Base-by-base conservation (phyloP, 2,113 vertebrate species). In the Ageneiosus marmoratus region DNA sequence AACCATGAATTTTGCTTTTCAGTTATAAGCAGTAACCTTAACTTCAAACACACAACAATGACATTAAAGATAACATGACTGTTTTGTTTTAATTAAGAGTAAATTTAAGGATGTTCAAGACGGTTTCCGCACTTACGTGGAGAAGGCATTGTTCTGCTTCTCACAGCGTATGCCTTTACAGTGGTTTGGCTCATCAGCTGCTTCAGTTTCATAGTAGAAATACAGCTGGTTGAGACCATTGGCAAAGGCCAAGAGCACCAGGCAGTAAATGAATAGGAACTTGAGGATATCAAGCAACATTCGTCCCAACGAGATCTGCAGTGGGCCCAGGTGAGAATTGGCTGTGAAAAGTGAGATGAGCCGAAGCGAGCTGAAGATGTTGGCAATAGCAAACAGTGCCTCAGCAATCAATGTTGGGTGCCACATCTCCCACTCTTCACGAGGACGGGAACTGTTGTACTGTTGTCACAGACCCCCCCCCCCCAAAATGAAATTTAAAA, bases 111-210 rank as follows among this genome's bases (percentile, higher is more conserved):
- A 50, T 27, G 44, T 8, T 11, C n/a, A 51, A 37, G 7, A 50
- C 0, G 9, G 15, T 69, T 67, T 69, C 1, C 24, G 51, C 51
- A 86, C 89, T 89, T 77, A 90, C 89, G 96, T 93, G 94, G 96
- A 93, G 95, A 90, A 90, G 72, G 89, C 89, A 51, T 90, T 90
- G 83, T 90, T 90, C 73, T 90, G 89, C 81, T 80, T 96, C 92
- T 96, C 95, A 90, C 96, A 97, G 81, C 96, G 95, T 88, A 97
- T 97, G 87, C 96, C 96, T 88, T 97, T 97, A 94, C 96, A 97
- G 92, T 96, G 92, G 93, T 95, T 95, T 83, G 95, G 96, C 51
- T 96, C 96, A 80, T 97, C 96, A 1, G 95, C 93, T 63, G 96
- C 96, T 93, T 94, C 94, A 86, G 94, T 96, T 89, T 95, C 94